Conservation (phyloP, 1,140 invertebrate genomes). For the Brachystomella parvula region DNA sequence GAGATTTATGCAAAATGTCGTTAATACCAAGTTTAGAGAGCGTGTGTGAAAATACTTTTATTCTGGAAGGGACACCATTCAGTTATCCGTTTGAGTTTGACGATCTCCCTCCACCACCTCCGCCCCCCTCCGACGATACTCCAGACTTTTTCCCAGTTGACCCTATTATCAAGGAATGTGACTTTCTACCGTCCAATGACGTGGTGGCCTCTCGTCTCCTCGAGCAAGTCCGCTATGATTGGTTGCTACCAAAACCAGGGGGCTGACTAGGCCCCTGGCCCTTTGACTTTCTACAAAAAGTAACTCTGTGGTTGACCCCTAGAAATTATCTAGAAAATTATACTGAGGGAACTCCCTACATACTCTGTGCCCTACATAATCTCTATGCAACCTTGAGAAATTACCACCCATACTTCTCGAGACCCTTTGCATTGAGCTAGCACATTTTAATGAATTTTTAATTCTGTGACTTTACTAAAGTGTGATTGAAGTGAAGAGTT, state of each 20-base stretch:
- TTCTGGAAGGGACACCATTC: background rate
- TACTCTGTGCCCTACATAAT: too few species aligned
- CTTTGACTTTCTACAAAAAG: background rate
- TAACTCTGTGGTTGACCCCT: too few species aligned
- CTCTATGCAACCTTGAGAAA: background rate
- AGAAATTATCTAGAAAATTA: too few species aligned
- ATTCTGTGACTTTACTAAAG: background rate
- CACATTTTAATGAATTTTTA: conserved; percentile 10
- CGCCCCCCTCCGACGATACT: background rate
- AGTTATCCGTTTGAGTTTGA: background rate
- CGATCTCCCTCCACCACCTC: background rate
- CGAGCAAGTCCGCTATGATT: conserved; percentile 31
- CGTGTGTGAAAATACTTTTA: background rate
- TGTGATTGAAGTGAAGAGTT: background rate
- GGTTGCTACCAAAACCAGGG: conserved; percentile 29
- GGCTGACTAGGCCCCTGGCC: conserved; percentile 33
- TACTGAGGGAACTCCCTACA: too few species aligned
- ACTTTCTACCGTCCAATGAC: background rate
- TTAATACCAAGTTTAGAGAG: background rate
- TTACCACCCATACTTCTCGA: conserved; percentile 35
- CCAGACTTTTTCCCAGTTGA: background rate
- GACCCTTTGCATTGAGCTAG: conserved; percentile 33
- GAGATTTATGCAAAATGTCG: conserved; percentile 5
- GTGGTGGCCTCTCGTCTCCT: conserved; percentile 1
- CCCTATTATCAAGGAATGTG: background rate